A percentile compares a stretch with the other conserved stretches of the same genome.
Evolutionary conservation across 1,140 invertebrate genomes (phyloP).

Genomic region (Aphelenchoides fujianensis): DNA sequence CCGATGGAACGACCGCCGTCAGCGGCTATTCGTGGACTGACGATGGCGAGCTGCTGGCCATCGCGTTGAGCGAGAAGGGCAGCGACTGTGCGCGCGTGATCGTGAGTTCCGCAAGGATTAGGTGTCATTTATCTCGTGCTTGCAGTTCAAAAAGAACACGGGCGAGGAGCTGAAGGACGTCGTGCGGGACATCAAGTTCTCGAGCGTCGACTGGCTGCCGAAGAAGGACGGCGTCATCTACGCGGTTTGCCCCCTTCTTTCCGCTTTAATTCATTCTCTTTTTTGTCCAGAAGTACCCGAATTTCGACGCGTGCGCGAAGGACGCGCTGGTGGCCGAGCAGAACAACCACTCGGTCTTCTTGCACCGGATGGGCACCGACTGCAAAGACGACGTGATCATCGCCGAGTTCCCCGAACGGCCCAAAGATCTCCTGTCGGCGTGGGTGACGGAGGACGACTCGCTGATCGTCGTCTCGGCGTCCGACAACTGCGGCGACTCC

Average conservation of each 20-base stretch:
- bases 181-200: slow-evolving; percentile 86
- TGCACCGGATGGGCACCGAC: slow-evolving; percentile 80
- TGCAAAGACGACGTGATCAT: slow-evolving; percentile 84
- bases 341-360: slow-evolving; percentile 87
- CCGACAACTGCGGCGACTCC: slow-evolving; percentile 55
- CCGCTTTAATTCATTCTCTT: slow-evolving; percentile 11
- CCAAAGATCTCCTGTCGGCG: slow-evolving; percentile 86
- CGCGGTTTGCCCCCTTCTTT: slow-evolving; percentile 67
- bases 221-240: slow-evolving; percentile 94
- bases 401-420: slow-evolving; percentile 85
- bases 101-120: slow-evolving; percentile 50
- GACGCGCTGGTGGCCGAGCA: slow-evolving; percentile 83
- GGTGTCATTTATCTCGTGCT: slow-evolving; percentile 60
- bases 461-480: slow-evolving; percentile 49
- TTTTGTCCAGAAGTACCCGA: slow-evolving; percentile 70
- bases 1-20: slow-evolving; percentile 87
- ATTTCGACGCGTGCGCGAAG: slow-evolving; percentile 76
- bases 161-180: slow-evolving; percentile 81
- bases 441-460: slow-evolving; percentile 67
- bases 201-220: slow-evolving; percentile 85
- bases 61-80: slow-evolving; percentile 83
- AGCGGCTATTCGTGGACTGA: background rate
- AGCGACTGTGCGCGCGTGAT: slow-evolving; percentile 83
- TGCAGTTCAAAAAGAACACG: slow-evolving; percentile 65
- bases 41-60: slow-evolving; percentile 75